These are phyloP conservation scores for Pyrrhura leucotis DNA, from an alignment of 2,797 vertebrate genomes.

Conservation along the genomic window DNA sequence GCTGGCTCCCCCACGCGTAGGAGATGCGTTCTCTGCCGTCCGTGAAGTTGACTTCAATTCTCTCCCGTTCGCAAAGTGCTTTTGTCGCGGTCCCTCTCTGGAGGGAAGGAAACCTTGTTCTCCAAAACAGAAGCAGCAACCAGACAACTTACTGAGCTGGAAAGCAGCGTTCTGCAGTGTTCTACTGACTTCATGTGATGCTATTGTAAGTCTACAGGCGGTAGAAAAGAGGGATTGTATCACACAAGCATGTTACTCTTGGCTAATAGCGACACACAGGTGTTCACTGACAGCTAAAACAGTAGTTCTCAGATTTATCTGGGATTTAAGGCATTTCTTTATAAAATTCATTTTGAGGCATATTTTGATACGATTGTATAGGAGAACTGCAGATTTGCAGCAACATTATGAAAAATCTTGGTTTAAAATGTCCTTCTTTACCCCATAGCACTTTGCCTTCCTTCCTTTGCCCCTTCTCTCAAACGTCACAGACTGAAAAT, in stretches of 20 bases:
- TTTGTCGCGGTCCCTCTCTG: not conserved
- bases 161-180: not conserved
- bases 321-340: not conserved
- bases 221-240: not conserved
- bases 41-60: not conserved
- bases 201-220: not conserved
- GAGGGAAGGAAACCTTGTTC: not conserved
- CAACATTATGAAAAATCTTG: not conserved
- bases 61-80: not conserved
- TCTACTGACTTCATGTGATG: accelerated
- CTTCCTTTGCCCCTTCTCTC: not conserved
- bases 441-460: not conserved
- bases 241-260: not conserved
- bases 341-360: not conserved
- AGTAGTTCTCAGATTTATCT: not conserved
- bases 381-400: not conserved
- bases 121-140: not conserved
- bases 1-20: slow-evolving; percentile 67
- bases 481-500: not conserved
- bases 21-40: not conserved
- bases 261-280: not conserved
- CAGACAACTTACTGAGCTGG: accelerated
- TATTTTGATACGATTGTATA: not conserved
- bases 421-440: not conserved
- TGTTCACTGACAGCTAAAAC: not conserved